phyloP scores from a whole-genome alignment of 2,113 vertebrate genomes.

The Thinocorus orbignyianus region DNA sequence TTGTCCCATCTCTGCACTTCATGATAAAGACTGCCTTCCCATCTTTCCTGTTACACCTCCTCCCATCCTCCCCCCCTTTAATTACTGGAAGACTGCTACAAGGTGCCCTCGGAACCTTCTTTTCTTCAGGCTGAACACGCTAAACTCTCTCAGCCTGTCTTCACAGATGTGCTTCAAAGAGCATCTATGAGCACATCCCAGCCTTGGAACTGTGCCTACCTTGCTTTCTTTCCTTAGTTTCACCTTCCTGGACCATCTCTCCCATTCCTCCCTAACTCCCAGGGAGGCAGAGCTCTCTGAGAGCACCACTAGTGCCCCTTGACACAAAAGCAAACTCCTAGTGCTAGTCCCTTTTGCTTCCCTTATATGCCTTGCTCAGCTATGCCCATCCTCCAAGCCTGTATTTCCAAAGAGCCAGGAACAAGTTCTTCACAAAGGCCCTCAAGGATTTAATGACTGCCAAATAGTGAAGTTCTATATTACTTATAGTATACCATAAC shows the following conservation, averaged over 20 bases:
- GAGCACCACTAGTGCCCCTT: background rate
- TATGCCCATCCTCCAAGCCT: fast-evolving
- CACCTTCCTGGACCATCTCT: background rate
- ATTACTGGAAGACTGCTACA: background rate
- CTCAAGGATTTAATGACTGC: background rate
- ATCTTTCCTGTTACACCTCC: background rate
- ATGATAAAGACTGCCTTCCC: background rate
- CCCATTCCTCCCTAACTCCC: background rate
- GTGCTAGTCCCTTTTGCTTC: background rate
- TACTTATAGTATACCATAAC: background rate
- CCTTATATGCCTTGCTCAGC: background rate
- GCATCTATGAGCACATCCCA: background rate
- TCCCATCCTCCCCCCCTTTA: too few relatives aligned
- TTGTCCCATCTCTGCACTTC: background rate
- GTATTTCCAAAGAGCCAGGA: background rate
- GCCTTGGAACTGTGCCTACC: background rate
- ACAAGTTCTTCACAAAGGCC: background rate
- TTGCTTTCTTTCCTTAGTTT: background rate
- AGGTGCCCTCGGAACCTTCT: background rate
- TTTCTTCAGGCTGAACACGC: background rate
- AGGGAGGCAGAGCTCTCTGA: background rate
- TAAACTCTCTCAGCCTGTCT: background rate
- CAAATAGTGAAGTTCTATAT: background rate
- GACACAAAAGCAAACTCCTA: background rate
- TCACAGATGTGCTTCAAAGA: background rate